These are phyloP conservation scores for Drusus annulatus DNA, from an alignment of 1,140 invertebrate genomes.

Conservation along the genomic window DNA sequence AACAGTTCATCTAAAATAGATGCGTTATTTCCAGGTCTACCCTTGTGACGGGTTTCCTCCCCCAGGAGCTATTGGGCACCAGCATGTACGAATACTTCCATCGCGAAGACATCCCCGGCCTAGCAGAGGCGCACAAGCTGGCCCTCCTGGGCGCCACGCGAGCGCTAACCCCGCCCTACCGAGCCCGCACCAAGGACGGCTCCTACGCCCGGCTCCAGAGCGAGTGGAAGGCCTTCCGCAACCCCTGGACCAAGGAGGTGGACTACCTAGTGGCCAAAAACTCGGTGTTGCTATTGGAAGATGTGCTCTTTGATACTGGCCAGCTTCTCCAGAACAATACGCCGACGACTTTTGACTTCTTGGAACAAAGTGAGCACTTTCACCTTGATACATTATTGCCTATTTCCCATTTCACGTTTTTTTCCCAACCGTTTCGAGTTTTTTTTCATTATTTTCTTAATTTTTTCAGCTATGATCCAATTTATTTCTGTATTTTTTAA, in stretches of 20 bases:
- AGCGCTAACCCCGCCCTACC: constrained; percentile 81
- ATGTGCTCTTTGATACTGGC: constrained; percentile 68
- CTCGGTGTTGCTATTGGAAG: constrained; percentile 72
- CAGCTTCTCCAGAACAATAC: neutral
- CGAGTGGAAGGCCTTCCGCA: constrained; percentile 89
- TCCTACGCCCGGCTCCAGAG: constrained; percentile 83
- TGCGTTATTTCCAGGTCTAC: constrained; percentile 87
- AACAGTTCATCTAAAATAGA: too few relatives aligned
- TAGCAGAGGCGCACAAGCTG: constrained; percentile 89
- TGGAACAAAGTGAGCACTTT: constrained; percentile 15
- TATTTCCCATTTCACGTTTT: too few relatives aligned
- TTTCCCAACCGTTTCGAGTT: too few relatives aligned
- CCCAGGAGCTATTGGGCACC: constrained; percentile 92
- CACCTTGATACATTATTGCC: too few relatives aligned
- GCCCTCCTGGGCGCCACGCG: constrained; percentile 79
- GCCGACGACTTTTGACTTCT: constrained; percentile 37
- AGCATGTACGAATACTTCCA: constrained; percentile 96
- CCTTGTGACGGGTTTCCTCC: constrained; percentile 89
- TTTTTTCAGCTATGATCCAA: too few relatives aligned
- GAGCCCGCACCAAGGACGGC: constrained; percentile 85
- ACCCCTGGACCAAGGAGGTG: constrained; percentile 94
- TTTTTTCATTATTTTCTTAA: too few relatives aligned
- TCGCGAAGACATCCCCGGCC: constrained; percentile 84
- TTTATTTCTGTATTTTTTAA: too few relatives aligned
- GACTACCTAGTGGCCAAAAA: constrained; percentile 92